Evolutionary conservation across 2,113 vertebrate genomes (phyloP), one percentile per base, ranked within the genome.

Genomic region (Neolamprologus falcicula): DNA sequence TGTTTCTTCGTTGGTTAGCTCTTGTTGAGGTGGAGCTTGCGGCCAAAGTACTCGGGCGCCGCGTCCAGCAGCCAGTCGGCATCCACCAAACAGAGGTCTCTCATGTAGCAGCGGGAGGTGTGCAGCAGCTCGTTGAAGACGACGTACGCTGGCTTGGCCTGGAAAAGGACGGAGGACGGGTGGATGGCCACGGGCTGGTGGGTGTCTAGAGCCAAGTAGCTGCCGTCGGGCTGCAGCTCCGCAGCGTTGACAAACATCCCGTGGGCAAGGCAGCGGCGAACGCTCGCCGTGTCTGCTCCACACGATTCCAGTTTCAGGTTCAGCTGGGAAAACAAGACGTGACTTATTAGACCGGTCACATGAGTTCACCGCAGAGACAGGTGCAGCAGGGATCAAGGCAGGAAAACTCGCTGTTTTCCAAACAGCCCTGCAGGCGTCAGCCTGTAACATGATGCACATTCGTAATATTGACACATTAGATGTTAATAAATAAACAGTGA

Each of bases 41-140:
- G 97, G 71, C 97, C 94, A 90, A 99, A 99, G 88, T 97, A 98
- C 1, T 98, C 97, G 0, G 99, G 98, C 0, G 98, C 98, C 0
- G 98, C 97, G 0, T 99, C 98, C 0, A 97, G 96, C 11, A 99
- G 97, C 99, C 98, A 99, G 61, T 98, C 97, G 0, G 97, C 91
- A 0, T 99, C 98, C 40, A 99, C 98, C 66, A 98, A 89, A 3
- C 98, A 98, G 61, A 99, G 96, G 91, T 98, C 98, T 8, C 98
- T 96, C 98, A 99, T 98, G 96, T 99, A 99, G 96, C 98, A 97
- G 91, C 96, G 97, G 53, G 95, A 98, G 80, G 99, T 99, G 95
- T 97, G 96, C 11, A 99, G 96, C 87, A 99, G 96, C 93, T 97
- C 97, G 0, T 97, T 98, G 96, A 97, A 99, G 2, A 98, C 92